Percentiles rank a stretch among this genome's conserved stretches.
phyloP scores from a whole-genome alignment of 2,797 vertebrate genomes.

The Myotis pilosus region DNA sequence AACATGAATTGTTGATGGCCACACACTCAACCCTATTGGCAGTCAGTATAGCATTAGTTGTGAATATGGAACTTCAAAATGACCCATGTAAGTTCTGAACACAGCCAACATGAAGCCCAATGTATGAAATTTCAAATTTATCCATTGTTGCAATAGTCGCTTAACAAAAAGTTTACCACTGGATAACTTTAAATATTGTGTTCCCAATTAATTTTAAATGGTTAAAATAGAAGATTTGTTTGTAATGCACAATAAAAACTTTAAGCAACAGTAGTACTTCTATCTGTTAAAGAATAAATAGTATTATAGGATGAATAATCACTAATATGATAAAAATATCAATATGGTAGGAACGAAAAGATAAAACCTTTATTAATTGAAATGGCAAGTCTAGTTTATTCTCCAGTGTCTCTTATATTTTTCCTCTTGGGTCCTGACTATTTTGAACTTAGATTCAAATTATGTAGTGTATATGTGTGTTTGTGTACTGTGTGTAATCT shows the following conservation, averaged over 20 bases:
- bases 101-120: neutral
- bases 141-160: neutral
- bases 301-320: constrained; percentile 10
- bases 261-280: neutral
- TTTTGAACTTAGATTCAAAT: constrained; percentile 23
- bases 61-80: neutral
- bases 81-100: neutral
- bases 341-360: neutral
- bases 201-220: constrained; percentile 35
- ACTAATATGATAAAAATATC: neutral
- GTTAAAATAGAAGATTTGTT: constrained; percentile 38
- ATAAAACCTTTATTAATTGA: neutral
- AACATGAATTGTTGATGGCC: neutral
- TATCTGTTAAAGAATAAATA: constrained; percentile 1
- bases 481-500: neutral
- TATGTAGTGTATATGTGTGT: neutral
- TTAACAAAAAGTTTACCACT: constrained; percentile 26
- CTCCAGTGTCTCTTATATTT: neutral
- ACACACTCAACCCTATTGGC: neutral
- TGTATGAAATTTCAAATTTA: constrained; percentile 20
- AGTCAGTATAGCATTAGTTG: neutral
- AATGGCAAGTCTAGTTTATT: constrained; percentile 19
- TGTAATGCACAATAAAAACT: constrained; percentile 21
- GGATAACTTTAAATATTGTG: neutral
- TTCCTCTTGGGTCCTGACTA: constrained; percentile 14